Percentiles rank a stretch among this genome's conserved stretches.
These are phyloP conservation scores for Ylistrum balloti DNA, from an alignment of 1,140 invertebrate species.

Conservation along the genomic window DNA sequence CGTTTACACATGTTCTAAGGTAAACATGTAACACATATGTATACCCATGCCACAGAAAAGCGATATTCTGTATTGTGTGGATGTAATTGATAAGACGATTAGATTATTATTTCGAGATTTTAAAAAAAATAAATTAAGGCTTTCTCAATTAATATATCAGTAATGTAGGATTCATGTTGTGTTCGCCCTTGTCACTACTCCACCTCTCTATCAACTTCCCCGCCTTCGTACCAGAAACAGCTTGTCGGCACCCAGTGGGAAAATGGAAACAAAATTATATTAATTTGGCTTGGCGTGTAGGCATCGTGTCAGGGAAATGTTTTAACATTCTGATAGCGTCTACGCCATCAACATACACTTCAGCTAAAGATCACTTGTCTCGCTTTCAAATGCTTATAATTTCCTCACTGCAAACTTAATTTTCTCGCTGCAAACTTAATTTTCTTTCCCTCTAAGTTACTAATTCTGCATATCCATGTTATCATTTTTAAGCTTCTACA, in stretches of 20 bases:
- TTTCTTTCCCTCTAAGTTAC: slow-evolving; percentile 4
- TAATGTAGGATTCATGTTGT: not conserved
- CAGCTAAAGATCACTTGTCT: not conserved
- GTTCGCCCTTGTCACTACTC: not conserved
- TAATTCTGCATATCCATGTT: slow-evolving; percentile 28
- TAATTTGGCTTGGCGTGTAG: not conserved
- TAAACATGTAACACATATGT: not conserved
- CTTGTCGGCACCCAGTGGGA: not conserved
- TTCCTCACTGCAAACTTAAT: slow-evolving; percentile 27
- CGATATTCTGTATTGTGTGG: not conserved
- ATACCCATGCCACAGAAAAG: not conserved
- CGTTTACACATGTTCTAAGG: too few relatives aligned
- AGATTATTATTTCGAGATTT: not conserved
- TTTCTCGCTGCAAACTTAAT: slow-evolving; percentile 24
- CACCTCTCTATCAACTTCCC: not conserved
- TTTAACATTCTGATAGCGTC: not conserved
- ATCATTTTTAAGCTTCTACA: slow-evolving; percentile 12
- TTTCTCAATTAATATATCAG: not conserved
- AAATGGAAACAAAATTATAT: slow-evolving; percentile 30
- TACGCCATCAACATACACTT: not conserved
- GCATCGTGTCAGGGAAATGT: not conserved
- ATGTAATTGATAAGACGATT: not conserved
- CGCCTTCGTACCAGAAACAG: not conserved
- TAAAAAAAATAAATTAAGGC: not conserved
- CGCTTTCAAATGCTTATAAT: slow-evolving; percentile 28